Evolutionary conservation across 1,140 invertebrate genomes (phyloP), one percentile per base, ranked within the genome.

Genomic region (Leptinotarsa defecta): DNA sequence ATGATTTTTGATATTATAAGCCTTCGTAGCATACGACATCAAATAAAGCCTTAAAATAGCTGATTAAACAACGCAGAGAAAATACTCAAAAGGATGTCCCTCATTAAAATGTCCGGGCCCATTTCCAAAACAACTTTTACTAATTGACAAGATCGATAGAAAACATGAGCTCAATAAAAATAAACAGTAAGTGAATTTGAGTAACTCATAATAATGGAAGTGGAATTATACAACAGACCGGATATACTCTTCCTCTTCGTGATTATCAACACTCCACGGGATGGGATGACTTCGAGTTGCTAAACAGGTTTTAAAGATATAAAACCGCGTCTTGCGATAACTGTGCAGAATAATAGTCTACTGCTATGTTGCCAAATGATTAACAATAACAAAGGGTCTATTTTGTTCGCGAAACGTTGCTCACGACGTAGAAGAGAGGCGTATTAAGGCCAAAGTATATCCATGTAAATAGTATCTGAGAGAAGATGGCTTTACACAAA

Each of bases 281-380:
- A 70, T 52, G 68, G 48, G 68, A 52, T 67, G 64, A 34, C 64
- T 67, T 15, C 34, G 34, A 70, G 68, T 70, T 48, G 68, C 48
- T 70, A 57, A 70, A 70, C 68, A 70, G 68, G 68, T 70, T 70
- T 70, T 52, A 13, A 48, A 70, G 68, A 70, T 70, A 70, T 52
- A 49, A 70, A 70, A 52, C 68, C 68, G 48, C 68, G 68, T 70
- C 48, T 52, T 52, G 68, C 68, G 68, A 70, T 70, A 70, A 70
- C 48, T 8, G 64, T 24, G 64, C 20, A 4, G 64, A 67, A 67
- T 67, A 67, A 67, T 24, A 24, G 64, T 67, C 64, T 34, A 22
- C 64, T n/a, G 22, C 64, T 22, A 22, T 24, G 27, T 67, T 67
- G 64, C 64, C 64, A 24, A 34, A 24, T 67, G 8, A 22, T 24